Conservation (phyloP, 2,888 invertebrate genomes). For the Holacanthella duospinosa region DNA sequence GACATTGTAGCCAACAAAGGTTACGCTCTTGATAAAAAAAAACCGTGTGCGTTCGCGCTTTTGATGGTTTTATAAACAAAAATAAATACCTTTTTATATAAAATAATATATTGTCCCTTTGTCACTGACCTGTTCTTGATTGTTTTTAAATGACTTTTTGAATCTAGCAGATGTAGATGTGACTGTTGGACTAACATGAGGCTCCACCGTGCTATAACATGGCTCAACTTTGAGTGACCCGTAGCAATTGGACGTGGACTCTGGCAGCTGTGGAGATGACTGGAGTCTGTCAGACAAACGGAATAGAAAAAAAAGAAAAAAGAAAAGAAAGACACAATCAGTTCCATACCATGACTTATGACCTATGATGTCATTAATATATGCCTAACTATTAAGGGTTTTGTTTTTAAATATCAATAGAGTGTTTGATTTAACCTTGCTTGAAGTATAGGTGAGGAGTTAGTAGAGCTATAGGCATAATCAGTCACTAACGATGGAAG, state of each 20-base stretch:
- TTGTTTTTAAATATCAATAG: neutral
- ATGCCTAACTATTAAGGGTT: too few relatives aligned
- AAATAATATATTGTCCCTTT: too few relatives aligned
- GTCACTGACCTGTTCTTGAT: neutral
- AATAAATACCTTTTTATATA: too few relatives aligned
- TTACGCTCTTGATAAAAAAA: too few relatives aligned
- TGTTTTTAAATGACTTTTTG: constrained; percentile 9
- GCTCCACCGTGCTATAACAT: constrained; percentile 32
- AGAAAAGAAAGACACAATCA: constrained; percentile 1
- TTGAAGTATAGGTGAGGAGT: constrained; percentile 32
- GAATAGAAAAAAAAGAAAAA: constrained; percentile 4
- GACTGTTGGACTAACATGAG: constrained; percentile 35
- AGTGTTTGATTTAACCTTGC: constrained; percentile 28
- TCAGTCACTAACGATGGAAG: neutral
- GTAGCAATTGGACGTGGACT: constrained; percentile 34
- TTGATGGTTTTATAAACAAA: too few relatives aligned
- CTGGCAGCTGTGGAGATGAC: constrained; percentile 33
- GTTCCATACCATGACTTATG: constrained; percentile 14
- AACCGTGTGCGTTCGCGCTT: too few relatives aligned
- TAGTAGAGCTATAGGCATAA: neutral
- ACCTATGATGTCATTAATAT: constrained; percentile 18
- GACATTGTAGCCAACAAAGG: too few relatives aligned
- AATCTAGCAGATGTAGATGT: constrained; percentile 31
- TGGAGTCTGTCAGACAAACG: constrained; percentile 4
- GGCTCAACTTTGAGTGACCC: constrained; percentile 36